Base-by-base conservation (phyloP, 2,888 invertebrate species). In the Enchytraeus crypticus region DNA sequence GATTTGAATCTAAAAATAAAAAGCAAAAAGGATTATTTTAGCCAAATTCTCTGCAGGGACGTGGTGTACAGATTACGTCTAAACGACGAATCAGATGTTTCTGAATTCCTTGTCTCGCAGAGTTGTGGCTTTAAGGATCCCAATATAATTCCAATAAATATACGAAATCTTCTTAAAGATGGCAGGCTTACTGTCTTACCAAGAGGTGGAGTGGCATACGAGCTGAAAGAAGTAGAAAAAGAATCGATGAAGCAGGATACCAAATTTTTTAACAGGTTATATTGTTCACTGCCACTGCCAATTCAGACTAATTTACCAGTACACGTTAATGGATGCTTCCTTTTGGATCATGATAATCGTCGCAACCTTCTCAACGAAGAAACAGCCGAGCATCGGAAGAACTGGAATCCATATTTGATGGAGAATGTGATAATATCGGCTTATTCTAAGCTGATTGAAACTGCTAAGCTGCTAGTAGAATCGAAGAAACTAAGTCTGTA, bases 311-410 rank as follows among this genome's bases (percentile, higher is more conserved):
- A 57, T 3, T 66, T 77, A 26, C 73, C 72, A 11, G 70, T 76
- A 26, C 72, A 74, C 57, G 61, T 77, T 2, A 77, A 75, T 62
- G 74, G 72, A 2, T 70, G 70, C 38, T 77, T 77, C 65, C 70
- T 73, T 1, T 67, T 77, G 51, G 67, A 69, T 21, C 62, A 65
- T 32, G 69, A 69, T 49, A 60, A 73, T 46, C 62, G 77, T 29
- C 63, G 72, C 21, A 66, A 69, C 26, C 64, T 77, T 4, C 69
- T 67, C 68, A 53, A 54, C 11, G 68, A 68, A 49, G 58, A 61
- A n/a, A 55, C 59, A 8, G 51, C 51, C 18, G 64, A 65, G 26
- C 60, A 64, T 8, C 70, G 71, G 30, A 63, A 64, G 2, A 66
- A 68, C 14, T 76, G 76, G 76, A 76, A 76, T 63, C 51, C 60